phyloP scores from a whole-genome alignment of 2,113 vertebrate species.

The Gracilinanus agilis region DNA sequence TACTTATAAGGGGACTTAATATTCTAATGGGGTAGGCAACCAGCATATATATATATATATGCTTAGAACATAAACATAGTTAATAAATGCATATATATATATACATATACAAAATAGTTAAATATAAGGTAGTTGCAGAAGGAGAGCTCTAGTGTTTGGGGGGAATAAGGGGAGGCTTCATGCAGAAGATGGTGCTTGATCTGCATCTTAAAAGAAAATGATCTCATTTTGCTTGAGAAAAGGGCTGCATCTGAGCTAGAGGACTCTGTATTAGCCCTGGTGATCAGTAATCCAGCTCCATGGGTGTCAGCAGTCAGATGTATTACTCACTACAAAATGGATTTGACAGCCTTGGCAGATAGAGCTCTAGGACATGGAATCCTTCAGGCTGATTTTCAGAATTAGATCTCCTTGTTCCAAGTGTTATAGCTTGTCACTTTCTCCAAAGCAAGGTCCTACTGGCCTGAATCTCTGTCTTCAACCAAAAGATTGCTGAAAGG shows the following conservation, averaged over 20 bases:
- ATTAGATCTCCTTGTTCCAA: constrained; percentile 35
- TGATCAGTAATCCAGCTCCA: not conserved
- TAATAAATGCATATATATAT: not conserved
- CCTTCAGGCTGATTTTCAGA: constrained; percentile 54
- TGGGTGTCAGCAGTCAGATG: not conserved
- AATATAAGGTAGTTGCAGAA: not conserved
- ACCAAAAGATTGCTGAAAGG: constrained; percentile 44
- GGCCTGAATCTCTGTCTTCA: constrained; percentile 13
- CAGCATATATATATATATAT: not conserved
- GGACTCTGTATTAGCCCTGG: not conserved
- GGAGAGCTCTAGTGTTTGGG: not conserved
- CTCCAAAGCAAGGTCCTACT: constrained; percentile 26
- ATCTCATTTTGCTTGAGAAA: not conserved
- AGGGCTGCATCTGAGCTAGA: not conserved
- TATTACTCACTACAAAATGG: not conserved
- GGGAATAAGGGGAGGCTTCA: not conserved
- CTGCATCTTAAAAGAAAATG: not conserved
- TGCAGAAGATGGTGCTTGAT: not conserved
- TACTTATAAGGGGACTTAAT: not conserved
- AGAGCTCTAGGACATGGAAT: constrained; percentile 18
- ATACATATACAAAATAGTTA: not conserved
- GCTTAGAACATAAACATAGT: not conserved
- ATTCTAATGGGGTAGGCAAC: not conserved
- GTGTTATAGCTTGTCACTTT: constrained; percentile 29
- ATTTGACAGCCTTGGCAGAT: constrained; percentile 4